Evolutionary conservation across 2,888 invertebrate genomes (phyloP).

Genomic region (Congeria kusceri): DNA sequence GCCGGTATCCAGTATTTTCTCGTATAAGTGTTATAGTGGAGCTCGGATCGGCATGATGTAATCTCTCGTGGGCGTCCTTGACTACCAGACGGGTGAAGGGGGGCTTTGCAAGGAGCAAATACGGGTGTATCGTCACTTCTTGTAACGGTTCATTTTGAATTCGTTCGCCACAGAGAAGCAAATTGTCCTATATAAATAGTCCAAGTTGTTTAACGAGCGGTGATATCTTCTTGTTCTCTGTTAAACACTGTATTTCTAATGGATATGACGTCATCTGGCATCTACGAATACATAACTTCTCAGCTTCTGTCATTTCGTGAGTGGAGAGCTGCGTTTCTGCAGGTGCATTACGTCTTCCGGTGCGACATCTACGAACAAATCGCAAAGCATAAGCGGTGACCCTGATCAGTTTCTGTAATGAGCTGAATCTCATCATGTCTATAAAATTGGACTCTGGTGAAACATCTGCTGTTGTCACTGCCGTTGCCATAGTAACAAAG

Average conservation of each 20-base stretch:
- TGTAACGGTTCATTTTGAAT: constrained; percentile 9
- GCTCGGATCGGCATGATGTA: background rate
- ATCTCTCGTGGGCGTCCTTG: constrained; percentile 8
- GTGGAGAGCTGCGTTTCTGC: too few relatives aligned
- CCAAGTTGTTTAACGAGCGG: constrained; percentile 6
- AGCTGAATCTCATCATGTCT: constrained; percentile 14
- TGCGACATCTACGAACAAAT: constrained; percentile 17
- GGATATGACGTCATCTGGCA: background rate
- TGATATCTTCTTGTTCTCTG: background rate
- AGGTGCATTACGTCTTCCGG: too few relatives aligned
- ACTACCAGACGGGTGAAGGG: background rate
- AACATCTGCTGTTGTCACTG: background rate
- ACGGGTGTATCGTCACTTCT: constrained; percentile 2
- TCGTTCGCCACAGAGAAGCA: constrained; percentile 14
- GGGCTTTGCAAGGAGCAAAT: background rate
- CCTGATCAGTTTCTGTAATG: constrained; percentile 3
- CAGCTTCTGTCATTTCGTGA: background rate
- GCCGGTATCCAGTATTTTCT: constrained; percentile 25
- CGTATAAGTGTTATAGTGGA: background rate
- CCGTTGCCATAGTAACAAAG: background rate
- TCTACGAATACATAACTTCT: background rate
- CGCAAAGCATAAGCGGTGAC: constrained; percentile 25
- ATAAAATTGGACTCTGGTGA: too few relatives aligned
- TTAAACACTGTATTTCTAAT: constrained; percentile 1
- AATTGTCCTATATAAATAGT: constrained; percentile 5